These are phyloP conservation scores for Hiodon alosoides DNA, from an alignment of 2,113 vertebrate genomes.

Conservation along the genomic window DNA sequence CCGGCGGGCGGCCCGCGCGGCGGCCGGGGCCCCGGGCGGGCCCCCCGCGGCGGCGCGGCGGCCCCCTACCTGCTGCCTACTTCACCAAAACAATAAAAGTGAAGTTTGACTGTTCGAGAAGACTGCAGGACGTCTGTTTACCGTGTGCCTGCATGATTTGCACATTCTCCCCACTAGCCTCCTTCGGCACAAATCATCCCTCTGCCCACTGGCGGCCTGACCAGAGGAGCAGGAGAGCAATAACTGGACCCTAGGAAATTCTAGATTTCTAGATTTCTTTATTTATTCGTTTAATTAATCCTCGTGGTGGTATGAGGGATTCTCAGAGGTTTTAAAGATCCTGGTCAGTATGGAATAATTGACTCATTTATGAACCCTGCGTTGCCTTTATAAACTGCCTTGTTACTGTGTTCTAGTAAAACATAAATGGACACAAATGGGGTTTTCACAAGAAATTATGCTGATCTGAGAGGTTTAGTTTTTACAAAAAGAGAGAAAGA, in stretches of 20 bases:
- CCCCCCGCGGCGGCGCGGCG: no score
- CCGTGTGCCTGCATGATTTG: constrained; percentile 1
- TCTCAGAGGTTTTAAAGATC: no score
- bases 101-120: constrained; percentile 23
- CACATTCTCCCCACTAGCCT: constrained; percentile 1
- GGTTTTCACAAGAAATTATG: neutral
- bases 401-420: constrained; percentile 10
- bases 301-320: no score
- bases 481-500: no score
- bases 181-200: no score
- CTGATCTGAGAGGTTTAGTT: neutral
- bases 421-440: neutral
- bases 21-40: no score
- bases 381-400: constrained; percentile 5
- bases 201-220: no score
- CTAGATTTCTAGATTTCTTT: no score
- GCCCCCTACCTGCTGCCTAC: constrained; percentile 53
- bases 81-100: constrained; percentile 38
- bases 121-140: constrained; percentile 4
- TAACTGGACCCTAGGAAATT: no score
- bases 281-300: no score
- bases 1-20: no score
- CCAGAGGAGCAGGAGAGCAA: no score
- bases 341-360: neutral
- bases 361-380: constrained; percentile 11